Percentiles rank a stretch among this genome's conserved stretches.
Conservation (phyloP, 2,797 vertebrate genomes). For the Sebastolobus alascanus region DNA sequence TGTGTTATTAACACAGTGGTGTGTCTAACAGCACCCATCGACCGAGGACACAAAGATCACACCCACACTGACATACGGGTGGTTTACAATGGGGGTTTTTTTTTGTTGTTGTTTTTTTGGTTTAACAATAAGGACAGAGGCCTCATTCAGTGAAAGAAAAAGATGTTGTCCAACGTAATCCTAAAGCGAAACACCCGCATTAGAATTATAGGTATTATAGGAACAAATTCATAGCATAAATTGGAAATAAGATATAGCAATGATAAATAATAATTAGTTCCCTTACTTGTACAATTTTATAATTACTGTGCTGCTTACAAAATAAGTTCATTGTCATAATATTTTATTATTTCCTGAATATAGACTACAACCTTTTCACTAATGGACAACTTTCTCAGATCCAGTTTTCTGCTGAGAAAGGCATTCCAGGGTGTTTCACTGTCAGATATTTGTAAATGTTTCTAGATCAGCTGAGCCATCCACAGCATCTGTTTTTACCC, state of each 20-base stretch:
- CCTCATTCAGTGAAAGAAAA: slow-evolving; percentile 31
- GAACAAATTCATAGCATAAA: not conserved
- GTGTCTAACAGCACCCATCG: slow-evolving; percentile 51
- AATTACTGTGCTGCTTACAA: not conserved
- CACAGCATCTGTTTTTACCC: slow-evolving; percentile 18
- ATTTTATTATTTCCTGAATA: not conserved
- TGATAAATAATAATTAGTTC: not conserved
- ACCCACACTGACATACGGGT: slow-evolving; percentile 50
- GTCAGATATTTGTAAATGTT: slow-evolving; percentile 14
- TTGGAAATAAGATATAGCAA: not conserved
- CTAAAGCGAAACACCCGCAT: not conserved
- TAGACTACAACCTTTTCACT: not conserved
- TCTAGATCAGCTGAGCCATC: not conserved
- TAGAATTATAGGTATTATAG: not conserved
- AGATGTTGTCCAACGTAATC: not conserved
- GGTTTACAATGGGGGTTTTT: slow-evolving; percentile 17
- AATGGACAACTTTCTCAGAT: not conserved
- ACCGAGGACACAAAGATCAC: slow-evolving; percentile 50
- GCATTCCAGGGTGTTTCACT: not conserved
- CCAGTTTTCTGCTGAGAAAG: not conserved
- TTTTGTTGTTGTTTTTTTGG: slow-evolving; percentile 5
- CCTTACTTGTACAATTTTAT: not conserved
- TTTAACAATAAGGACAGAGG: slow-evolving; percentile 37
- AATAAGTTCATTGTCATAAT: not conserved
- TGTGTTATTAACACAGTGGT: slow-evolving; percentile 69